Evolutionary conservation across 2,888 invertebrate species (phyloP).

Genomic region (Pristionchus entomophagus): DNA sequence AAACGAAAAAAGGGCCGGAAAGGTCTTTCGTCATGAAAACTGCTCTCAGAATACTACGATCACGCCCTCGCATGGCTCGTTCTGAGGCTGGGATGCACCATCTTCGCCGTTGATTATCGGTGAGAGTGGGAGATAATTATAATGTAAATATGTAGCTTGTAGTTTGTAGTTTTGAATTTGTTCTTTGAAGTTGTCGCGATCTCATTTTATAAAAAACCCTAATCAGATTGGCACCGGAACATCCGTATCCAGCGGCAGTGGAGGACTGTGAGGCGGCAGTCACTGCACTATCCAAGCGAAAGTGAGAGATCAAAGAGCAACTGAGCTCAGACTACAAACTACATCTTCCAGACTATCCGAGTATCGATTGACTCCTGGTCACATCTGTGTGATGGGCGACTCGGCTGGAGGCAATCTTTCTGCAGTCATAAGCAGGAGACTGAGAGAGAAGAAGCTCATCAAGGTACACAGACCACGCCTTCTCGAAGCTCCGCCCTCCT

Average conservation of each 20-base stretch:
- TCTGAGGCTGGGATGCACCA: constrained; percentile 29
- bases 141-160: not conserved
- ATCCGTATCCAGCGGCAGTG: constrained; percentile 76
- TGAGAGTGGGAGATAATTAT: not conserved
- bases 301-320: constrained; percentile 32
- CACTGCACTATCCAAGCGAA: constrained; percentile 47
- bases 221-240: constrained; percentile 74
- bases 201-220: no score
- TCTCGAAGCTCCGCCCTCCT: not conserved
- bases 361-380: constrained; percentile 65
- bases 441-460: constrained; percentile 42
- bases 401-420: constrained; percentile 74
- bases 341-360: constrained; percentile 53
- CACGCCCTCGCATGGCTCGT: constrained; percentile 34
- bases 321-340: not conserved
- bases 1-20: not conserved
- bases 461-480: constrained; percentile 24
- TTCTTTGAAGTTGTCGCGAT: no score
- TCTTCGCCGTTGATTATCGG: constrained; percentile 46
- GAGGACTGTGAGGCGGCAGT: constrained; percentile 76
- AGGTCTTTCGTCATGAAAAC: not conserved
- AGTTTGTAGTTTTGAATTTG: not conserved
- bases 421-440: constrained; percentile 54
- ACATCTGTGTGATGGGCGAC: constrained; percentile 73
- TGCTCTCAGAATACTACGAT: constrained; percentile 46